Conservation (phyloP, 2,888 invertebrate species). For the Pecten maximus region DNA sequence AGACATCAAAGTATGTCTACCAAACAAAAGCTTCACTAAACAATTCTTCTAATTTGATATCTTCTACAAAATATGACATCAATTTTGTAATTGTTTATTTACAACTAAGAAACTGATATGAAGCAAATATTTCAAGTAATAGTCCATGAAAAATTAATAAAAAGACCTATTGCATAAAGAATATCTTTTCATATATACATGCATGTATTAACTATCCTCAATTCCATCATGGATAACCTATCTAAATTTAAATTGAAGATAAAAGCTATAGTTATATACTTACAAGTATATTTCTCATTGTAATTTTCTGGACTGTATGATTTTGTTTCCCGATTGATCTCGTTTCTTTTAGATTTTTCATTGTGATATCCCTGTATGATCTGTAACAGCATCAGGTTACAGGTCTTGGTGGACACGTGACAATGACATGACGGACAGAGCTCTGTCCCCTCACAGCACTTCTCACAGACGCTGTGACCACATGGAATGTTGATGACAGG, state of each 20-base stretch:
- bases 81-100: too few relatives aligned
- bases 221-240: too few relatives aligned
- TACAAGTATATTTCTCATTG: constrained; percentile 31
- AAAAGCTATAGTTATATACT: neutral
- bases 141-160: neutral
- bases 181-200: too few relatives aligned
- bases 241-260: too few relatives aligned
- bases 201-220: too few relatives aligned
- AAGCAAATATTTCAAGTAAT: too few relatives aligned
- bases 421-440: constrained; percentile 68
- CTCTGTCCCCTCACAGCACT: constrained; percentile 61
- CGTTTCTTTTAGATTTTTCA: constrained; percentile 26
- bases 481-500: constrained; percentile 72
- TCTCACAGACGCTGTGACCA: constrained; percentile 70
- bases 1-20: too few relatives aligned
- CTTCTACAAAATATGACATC: too few relatives aligned
- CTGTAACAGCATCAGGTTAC: constrained; percentile 68
- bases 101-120: too few relatives aligned
- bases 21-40: too few relatives aligned
- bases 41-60: too few relatives aligned
- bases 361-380: constrained; percentile 60
- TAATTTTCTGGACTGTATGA: constrained; percentile 41
- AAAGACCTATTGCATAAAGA: neutral
- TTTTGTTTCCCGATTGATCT: neutral
- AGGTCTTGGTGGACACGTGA: constrained; percentile 60